Base-by-base conservation (phyloP, 2,888 invertebrate genomes). In the Lasioglossum villosulum region DNA sequence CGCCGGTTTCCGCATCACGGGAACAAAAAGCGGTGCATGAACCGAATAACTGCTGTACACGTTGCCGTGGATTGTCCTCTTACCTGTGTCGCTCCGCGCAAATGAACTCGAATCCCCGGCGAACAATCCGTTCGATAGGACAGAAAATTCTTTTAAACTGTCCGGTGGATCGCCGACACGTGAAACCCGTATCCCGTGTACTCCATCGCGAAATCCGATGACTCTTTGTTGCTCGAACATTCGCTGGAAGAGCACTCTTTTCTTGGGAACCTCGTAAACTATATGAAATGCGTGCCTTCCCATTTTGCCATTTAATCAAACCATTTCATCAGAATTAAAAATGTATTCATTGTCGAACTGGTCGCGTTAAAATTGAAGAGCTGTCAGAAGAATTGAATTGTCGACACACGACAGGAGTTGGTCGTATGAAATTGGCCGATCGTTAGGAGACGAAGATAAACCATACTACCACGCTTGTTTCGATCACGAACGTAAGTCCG, bases 51-150 rank as follows among this genome's bases (percentile, higher is more conserved):
- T 45, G 68, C n/a, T 45, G 68, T 68, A 78, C 79, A 70, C 75
- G 75, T 75, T 78, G 80, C 66, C 80, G 75, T 42, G 75, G 78
- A 87, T 87, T 89, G 75, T 87, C 77, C 81, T 80, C 83, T 89
- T 89, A 82, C 83, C 52, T 82, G 79, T n/a, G 73, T 72, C 80
- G 74, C 8, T n/a, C 10, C n/a, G n/a, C 3, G n/a, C 23, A 52
- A 52, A 34, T 78, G 34, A 52, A 34, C 37, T 37, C 34, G 75
- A 71, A 84, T 71, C 19, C 37, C 8, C 16, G n/a, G 52, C n/a
- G 16, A 76, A 77, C 73, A 68, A 66, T 77, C 74, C 45, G 84
- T 77, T 75, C 75, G 74, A 78, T 75, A 42, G 56, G 68, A 76
- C 37, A 27, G 66, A 56, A 75, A 52, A 75, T 84, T 52, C 56